Base-by-base conservation (phyloP, 2,113 vertebrate genomes). In the Nothocercus nigrocapillus region DNA sequence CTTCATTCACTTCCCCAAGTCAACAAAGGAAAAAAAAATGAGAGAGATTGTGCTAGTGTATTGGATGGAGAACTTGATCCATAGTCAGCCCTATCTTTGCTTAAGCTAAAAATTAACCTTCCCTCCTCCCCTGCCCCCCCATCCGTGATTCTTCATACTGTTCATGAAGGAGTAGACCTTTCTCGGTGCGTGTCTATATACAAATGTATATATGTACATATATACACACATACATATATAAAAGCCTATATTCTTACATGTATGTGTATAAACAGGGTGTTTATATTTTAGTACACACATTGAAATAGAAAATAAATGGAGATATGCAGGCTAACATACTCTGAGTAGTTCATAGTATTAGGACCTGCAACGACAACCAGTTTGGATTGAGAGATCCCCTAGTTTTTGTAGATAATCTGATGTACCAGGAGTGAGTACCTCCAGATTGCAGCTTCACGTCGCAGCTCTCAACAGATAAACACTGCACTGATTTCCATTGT, bases 201-300 rank as follows among this genome's bases (percentile, higher is more conserved):
- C 32, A 27, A n/a, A 18, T 19, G 15, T 70, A 17, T 27, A n/a
- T 8, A 4, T 19, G 40, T n/a, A 27, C 47, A 19, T 47, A 5
- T 24, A 61, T 40, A 40, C 28, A 6, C 38, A 11, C 47, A 25
- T 5, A 53, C 3, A 30, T 30, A 8, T 7, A 30, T 9, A 40
- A 18, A 8, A 4, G 7, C 40, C 7, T 11, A 2, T 49, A 25
- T 54, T 6, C 38, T 22, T 4, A 4, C 5, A 5, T 4, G 0
- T 51, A 20, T 6, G 11, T 7, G 21, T 53, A 36, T 5, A 56
- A 56, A 30, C 28, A 30, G 25, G 8, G 16, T 56, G 53, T 56
- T 30, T 56, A 7, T 30, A 49, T 5, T 77, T n/a, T 18, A 54
- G 51, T 47, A 13, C 1, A 1, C 0, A n/a, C 0, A 0, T 85